Evolutionary conservation across 2,888 invertebrate genomes (phyloP), one percentile per base, ranked within the genome.

Genomic region (Spialia ferax): DNA sequence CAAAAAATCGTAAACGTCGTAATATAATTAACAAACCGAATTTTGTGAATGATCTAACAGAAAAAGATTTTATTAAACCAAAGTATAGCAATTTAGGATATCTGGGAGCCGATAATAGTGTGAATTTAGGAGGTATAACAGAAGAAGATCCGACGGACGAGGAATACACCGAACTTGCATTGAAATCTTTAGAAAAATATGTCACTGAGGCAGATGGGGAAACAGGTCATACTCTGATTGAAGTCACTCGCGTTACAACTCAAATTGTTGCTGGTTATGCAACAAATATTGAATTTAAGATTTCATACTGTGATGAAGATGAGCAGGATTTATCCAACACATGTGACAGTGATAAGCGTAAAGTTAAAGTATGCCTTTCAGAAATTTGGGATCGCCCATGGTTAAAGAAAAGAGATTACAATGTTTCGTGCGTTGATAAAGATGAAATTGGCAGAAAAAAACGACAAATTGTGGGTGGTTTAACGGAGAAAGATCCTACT

Each of bases 341-440:
- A 20, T 50, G 50, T 22, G 11, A 20, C 2, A 50, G 5, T 50
- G 22, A 50, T 11, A 1, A 13, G 13, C 11, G 22, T 13, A 22
- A 22, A 50, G 22, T 22, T 6, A 50, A 50, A 50, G 11, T 22
- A 50, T 50, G 50, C 13, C 22, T 11, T 22, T 50, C 50, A 3
- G 50, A 22, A 22, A 50, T 50, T 13, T 50, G 20, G 20, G 48
- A 50, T 22, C 22, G 48, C 5, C 22, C 48, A 50, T 50, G 48
- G 48, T 13, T 50, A 13, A 50, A 50, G 13, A 6, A 50, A 22
- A 50, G 48, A 13, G 22, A 50, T 50, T 22, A 22, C 13, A 5
- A 50, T 3, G 48, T 50, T 10, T n/a, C 95, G 3, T 96, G 96
- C 15, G 96, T 71, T 95, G 61, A 20, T 11, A 88, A 94, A 57